Evolutionary conservation across 2,797 vertebrate species (phyloP).

Genomic region (Oceanodroma leucorhoa): DNA sequence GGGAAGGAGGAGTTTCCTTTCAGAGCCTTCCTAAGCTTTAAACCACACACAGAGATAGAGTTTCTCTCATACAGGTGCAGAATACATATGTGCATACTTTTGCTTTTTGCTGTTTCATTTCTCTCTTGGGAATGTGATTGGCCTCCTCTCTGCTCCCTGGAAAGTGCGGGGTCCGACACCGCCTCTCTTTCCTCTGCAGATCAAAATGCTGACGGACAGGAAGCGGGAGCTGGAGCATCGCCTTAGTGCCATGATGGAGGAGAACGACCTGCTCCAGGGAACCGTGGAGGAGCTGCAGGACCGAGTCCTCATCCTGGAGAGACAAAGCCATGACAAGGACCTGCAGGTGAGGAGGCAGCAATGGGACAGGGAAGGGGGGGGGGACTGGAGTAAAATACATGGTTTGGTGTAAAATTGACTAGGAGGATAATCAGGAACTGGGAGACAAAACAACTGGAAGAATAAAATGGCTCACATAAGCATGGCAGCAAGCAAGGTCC

Average conservation of each 20-base stretch:
- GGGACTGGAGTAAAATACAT: neutral
- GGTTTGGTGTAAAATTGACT: neutral
- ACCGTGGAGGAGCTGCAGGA: constrained; percentile 90
- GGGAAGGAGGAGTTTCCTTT: neutral
- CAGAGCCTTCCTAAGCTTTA: neutral
- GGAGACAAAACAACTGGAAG: neutral
- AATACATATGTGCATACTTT: neutral
- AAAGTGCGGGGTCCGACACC: neutral
- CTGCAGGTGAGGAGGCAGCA: constrained; percentile 81
- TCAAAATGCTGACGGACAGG: constrained; percentile 93
- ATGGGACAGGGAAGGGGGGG: neutral
- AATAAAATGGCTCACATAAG: neutral
- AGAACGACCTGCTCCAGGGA: constrained; percentile 90
- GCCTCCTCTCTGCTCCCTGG: neutral
- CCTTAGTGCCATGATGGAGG: constrained; percentile 86
- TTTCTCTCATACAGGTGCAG: neutral
- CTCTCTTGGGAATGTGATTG: neutral
- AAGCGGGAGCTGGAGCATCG: constrained; percentile 91
- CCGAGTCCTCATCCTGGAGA: constrained; percentile 87
- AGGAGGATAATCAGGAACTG: neutral
- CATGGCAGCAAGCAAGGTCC: neutral
- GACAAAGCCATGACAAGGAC: constrained; percentile 91
- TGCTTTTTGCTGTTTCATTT: neutral
- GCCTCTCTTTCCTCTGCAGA: constrained; percentile 74
- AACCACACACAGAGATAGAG: neutral